Conservation (phyloP, 2,797 vertebrate genomes). For the Coreius guichenoti region DNA sequence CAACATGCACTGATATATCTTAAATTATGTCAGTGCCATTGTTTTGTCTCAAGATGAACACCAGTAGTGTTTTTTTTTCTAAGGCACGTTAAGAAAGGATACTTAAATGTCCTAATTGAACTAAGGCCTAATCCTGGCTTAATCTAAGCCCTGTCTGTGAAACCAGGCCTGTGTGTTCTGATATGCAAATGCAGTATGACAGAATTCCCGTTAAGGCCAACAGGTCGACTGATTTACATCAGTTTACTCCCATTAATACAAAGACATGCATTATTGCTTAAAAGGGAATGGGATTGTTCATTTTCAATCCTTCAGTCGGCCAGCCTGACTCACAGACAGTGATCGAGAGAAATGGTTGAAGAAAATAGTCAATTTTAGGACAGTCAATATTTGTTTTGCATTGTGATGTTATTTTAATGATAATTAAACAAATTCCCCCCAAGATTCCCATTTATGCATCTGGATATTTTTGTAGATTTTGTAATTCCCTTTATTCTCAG, state of each 20-base stretch:
- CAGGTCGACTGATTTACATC: background rate
- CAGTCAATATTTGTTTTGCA: background rate
- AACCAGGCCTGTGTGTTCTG: background rate
- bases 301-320: background rate
- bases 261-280: background rate
- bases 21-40: too few species aligned
- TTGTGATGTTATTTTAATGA: background rate
- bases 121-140: too few species aligned
- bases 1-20: too few species aligned
- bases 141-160: too few species aligned
- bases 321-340: background rate
- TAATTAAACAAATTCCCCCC: too few species aligned
- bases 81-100: too few species aligned
- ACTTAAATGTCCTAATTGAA: too few species aligned
- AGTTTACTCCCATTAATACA: background rate
- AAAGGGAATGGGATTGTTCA: background rate
- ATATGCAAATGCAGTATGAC: background rate
- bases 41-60: too few species aligned
- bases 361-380: background rate
- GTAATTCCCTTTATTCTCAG: background rate
- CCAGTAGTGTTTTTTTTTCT: too few species aligned
- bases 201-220: slow-evolving; percentile 15
- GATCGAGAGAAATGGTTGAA: background rate
- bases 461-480: background rate
- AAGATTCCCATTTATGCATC: background rate